These are phyloP conservation scores for Campylomormyrus numenius DNA, from an alignment of 2,113 vertebrate genomes.

Conservation along the genomic window DNA sequence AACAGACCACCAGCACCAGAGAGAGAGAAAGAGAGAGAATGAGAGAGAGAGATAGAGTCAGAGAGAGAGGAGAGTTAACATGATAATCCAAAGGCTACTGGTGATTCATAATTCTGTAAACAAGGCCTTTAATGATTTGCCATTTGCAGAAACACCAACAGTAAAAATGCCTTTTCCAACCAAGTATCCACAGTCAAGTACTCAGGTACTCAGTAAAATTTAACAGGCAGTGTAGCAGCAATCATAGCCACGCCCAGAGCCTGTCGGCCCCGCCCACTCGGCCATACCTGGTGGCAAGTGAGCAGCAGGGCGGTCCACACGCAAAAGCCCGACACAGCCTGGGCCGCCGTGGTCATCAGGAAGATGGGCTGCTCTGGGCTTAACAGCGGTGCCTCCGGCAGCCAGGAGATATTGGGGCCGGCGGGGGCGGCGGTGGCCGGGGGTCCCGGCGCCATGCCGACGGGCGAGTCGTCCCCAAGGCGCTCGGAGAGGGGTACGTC, in stretches of 20 bases:
- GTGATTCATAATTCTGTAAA: not conserved
- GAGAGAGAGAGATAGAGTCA: not conserved
- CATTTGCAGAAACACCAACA: not conserved
- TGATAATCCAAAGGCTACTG: not conserved
- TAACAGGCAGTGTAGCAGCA: not conserved
- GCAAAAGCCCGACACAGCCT: constrained; percentile 92
- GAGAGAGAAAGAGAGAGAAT: not conserved
- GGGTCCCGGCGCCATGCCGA: constrained; percentile 31
- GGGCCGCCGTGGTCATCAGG: constrained; percentile 85
- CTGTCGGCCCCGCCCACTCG: not conserved
- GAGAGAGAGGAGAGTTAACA: not conserved
- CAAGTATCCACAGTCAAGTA: not conserved
- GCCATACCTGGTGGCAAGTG: constrained; percentile 92
- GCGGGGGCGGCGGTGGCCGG: constrained; percentile 45
- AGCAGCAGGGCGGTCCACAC: constrained; percentile 94
- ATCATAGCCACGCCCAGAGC: not conserved
- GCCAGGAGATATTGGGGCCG: constrained; percentile 73
- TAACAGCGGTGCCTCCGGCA: constrained; percentile 71
- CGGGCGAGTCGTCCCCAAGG: constrained; percentile 43
- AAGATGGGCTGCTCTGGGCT: constrained; percentile 80
- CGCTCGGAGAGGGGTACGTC: constrained; percentile 57
- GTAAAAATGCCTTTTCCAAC: not conserved
- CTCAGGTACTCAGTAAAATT: not conserved
- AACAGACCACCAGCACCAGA: not conserved
- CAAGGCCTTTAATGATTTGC: not conserved